phyloP scores from a whole-genome alignment of 2,888 invertebrate genomes.

The Nymphalis c-album region DNA sequence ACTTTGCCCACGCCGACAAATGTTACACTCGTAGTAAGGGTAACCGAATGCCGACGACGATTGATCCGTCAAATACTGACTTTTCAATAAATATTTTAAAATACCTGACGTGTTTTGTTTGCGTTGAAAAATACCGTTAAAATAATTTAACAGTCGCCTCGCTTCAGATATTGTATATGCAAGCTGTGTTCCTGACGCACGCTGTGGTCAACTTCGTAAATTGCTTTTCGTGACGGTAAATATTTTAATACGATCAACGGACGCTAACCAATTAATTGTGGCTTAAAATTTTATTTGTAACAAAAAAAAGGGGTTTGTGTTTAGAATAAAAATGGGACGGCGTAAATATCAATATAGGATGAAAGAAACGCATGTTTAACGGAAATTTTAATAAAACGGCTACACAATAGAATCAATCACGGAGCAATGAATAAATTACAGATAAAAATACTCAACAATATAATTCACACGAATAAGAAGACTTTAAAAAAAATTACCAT shows the following conservation, averaged over 20 bases:
- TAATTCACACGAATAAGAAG: too few species aligned
- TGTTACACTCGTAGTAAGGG: too few species aligned
- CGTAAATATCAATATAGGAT: too few species aligned
- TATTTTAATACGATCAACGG: constrained; percentile 79
- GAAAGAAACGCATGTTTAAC: too few species aligned
- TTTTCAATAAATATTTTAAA: constrained; percentile 1
- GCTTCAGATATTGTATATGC: constrained; percentile 58
- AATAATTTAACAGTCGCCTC: background rate
- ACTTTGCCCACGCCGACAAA: background rate
- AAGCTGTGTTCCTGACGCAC: constrained; percentile 69
- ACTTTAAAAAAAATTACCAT: too few species aligned
- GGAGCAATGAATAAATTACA: too few species aligned
- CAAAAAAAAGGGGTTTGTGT: constrained; percentile 6
- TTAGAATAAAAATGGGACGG: too few species aligned
- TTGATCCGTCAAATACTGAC: background rate
- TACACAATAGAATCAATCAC: too few species aligned
- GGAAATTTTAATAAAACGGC: too few species aligned
- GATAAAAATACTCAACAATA: too few species aligned
- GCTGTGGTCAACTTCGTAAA: constrained; percentile 74
- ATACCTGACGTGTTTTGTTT: constrained; percentile 1
- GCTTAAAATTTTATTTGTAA: constrained; percentile 58
- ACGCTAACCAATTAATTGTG: constrained; percentile 75
- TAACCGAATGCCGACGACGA: background rate
- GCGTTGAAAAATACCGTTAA: background rate
- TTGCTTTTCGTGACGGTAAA: constrained; percentile 78